Percentiles rank a stretch among this genome's conserved stretches.
Evolutionary conservation across 2,113 vertebrate species (phyloP).

Genomic region (Ciconia boyciana): DNA sequence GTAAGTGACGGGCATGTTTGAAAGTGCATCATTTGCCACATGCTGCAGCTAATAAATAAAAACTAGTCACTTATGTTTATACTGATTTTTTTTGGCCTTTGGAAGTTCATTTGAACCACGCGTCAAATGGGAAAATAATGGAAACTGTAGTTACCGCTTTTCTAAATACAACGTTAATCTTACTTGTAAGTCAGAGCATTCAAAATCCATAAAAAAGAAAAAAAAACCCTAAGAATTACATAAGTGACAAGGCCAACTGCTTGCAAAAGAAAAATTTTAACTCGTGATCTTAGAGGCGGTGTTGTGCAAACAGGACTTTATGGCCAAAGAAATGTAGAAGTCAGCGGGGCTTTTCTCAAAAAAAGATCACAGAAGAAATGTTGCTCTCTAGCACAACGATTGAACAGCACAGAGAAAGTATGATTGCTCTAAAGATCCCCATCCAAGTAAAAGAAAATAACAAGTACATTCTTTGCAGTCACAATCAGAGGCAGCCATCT

Average conservation of each 20-base stretch:
- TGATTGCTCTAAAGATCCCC: fast-evolving
- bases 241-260: background rate
- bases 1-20: background rate
- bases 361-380: background rate
- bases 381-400: fast-evolving
- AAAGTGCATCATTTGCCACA: background rate
- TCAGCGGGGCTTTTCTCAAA: background rate
- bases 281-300: background rate
- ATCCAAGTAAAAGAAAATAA: background rate
- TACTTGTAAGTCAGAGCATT: background rate
- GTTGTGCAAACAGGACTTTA: background rate
- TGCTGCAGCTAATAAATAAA: background rate
- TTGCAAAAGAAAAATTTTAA: background rate
- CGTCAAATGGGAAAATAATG: background rate
- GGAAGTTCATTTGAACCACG: background rate
- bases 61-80: background rate
- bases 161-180: background rate
- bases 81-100: background rate
- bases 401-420: background rate
- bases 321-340: background rate
- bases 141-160: background rate
- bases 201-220: background rate
- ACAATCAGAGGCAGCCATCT: conserved; percentile 5
- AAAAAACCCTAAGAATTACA: background rate
- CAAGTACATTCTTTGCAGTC: background rate